Evolutionary conservation across 2,888 invertebrate species (phyloP), one percentile per base, ranked within the genome.

Genomic region (Drosophila pseudotalamancana): DNA sequence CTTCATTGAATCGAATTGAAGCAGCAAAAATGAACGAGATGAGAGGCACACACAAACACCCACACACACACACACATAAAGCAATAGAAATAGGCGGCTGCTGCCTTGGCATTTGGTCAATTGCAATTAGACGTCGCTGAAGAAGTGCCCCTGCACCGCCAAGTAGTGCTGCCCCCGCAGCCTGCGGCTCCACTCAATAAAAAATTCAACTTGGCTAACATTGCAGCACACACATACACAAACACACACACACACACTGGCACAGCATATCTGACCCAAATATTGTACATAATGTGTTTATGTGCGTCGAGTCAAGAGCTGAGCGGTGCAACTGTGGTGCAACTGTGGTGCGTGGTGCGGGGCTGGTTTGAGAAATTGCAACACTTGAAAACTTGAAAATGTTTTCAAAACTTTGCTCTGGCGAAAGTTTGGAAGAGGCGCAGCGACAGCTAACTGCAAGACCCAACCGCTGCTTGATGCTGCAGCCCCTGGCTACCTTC

Each of bases 1-100:
- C 84, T 81, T 86, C 84, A 81, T 74, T 81, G 87, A 86, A 83
- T 80, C 81, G 84, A 74, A 80, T 79, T 71, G 87, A 77, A 83
- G 87, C 77, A 61, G 81, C 70, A 73, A 83, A 77, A 76, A 79
- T 76, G 67, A 79, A 70, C 53, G 59, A 57, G 53, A 23, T 51
- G 59, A 19, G n/a, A n/a, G n/a, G n/a, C 31, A 40, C 31, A 40
- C 19, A 55, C 23, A 27, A 25, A 18, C 34, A 45, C 11, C 8
- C 12, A 9, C 25, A 21, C 6, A 39, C 2, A 32, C 6, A 23
- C 4, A 14, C 9, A 27, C 14, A 21, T 12, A 21, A 34, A 31
- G n/a, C 31, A 14, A 32, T 11, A 21, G 11, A 64, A 49, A 40
- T 43, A 53, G 55, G 61, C 53, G 75, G 55, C 63, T 27, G 32